Conservation (phyloP, 2,113 vertebrate genomes). For the Cynoglossus semilaevis region DNA sequence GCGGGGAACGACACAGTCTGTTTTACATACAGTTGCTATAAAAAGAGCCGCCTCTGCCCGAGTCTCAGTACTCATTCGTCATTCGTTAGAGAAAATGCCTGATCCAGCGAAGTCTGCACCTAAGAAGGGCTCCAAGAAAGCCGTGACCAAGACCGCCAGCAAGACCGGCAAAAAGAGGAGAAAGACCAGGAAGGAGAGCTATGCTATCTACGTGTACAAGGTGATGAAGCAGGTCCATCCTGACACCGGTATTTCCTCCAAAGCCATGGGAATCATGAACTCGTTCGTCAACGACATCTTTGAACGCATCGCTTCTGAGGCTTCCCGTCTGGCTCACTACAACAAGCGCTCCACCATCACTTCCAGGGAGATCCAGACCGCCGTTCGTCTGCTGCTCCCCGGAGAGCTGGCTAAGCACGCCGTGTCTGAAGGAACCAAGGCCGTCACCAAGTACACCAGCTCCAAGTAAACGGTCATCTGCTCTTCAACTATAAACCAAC, state of each 20-base stretch:
- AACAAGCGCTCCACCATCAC: constrained; percentile 71
- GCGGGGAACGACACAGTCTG: too few species aligned
- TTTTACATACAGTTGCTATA: too few species aligned
- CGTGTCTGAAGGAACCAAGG: not conserved
- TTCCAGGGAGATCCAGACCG: constrained; percentile 71
- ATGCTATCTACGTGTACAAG: constrained; percentile 59
- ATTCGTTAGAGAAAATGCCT: too few species aligned
- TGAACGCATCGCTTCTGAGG: constrained; percentile 64
- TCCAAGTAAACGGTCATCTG: not conserved
- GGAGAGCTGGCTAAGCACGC: not conserved
- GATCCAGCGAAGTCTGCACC: too few species aligned
- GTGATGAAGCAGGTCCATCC: constrained; percentile 59
- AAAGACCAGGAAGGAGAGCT: constrained; percentile 30
- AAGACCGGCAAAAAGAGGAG: not conserved
- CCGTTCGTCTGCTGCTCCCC: not conserved
- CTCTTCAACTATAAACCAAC: too few species aligned
- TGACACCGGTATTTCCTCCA: constrained; percentile 52
- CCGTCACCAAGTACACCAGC: not conserved
- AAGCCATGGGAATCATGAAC: constrained; percentile 12
- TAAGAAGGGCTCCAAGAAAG: too few species aligned
- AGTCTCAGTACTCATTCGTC: too few species aligned
- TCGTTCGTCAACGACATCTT: constrained; percentile 3
- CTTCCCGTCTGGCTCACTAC: constrained; percentile 66
- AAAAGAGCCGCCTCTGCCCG: too few species aligned
- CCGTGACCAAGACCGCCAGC: too few species aligned